Base-by-base conservation (phyloP, 1,140 invertebrate species). In the Drosophila watanabei region DNA sequence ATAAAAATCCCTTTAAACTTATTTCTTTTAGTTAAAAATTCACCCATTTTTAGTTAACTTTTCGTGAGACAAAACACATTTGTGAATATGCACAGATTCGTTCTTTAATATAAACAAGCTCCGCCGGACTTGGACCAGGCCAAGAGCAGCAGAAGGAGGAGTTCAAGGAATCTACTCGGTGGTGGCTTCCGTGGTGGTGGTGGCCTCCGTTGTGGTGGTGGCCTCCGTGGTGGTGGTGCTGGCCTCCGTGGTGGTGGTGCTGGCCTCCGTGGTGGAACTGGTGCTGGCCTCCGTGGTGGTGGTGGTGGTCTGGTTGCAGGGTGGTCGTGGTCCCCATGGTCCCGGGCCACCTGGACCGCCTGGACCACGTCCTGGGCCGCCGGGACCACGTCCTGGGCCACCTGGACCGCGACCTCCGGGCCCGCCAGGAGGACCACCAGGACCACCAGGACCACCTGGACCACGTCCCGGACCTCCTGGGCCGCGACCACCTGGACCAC, bases 261-360 rank as follows among this genome's bases (percentile, higher is more conserved):
- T 48, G 13, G 45, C 20, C 13, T 48, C 45, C 11, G 48, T 51
- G 18, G 56, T 24, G 20, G 33, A 32, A 8, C 41, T 51, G 20
- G 9, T 58, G 30, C 10, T 1, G n/a, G 62, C 62, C 62, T 57
- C 62, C 28, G 58, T 49, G 35, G 24, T 49, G 28, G 33, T 49
- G 28, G 33, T 41, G 32, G 61, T 76, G 14, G 52, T 76, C n/a
- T 7, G 24, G 35, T 77, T 76, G 54, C 37, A 58, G 11, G 73
- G 66, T 6, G 46, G 65, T 20, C 13, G 61, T 56, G 68, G 68
- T 20, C 35, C 45, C 66, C 70, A 72, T 35, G 69, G 63, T 68
- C 32, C 60, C 2, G 66, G 66, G 4, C 66, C 66, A 0, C 66
- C 66, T 6, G 46, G 66, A 11, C 66, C 66, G 10, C 39, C 30